A percentile compares a stretch with the other conserved stretches of the same genome.
Conservation (phyloP, 2,888 invertebrate species). For the Serripes groenlandicus region DNA sequence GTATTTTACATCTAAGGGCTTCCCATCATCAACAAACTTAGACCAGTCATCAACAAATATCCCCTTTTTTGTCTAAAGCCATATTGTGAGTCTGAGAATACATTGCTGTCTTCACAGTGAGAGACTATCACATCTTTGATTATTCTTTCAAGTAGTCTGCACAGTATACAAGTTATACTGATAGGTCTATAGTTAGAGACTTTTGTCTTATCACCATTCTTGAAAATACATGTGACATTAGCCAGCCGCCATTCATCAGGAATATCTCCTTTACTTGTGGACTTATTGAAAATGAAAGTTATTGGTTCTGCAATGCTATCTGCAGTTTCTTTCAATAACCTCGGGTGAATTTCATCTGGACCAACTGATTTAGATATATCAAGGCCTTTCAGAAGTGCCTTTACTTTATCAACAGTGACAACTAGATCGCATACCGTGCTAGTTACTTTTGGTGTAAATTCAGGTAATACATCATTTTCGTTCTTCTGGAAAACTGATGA, state of each 20-base stretch:
- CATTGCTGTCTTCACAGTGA: slow-evolving; percentile 1
- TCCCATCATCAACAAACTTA: no score
- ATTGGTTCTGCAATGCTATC: neutral
- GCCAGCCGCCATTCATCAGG: neutral
- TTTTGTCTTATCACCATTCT: neutral
- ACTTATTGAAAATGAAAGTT: neutral
- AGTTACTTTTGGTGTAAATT: neutral
- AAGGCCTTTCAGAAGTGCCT: neutral
- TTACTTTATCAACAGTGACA: neutral
- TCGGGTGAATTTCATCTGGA: neutral
- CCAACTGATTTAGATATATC: neutral
- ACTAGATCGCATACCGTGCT: neutral
- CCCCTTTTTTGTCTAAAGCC: no score
- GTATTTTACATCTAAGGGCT: no score
- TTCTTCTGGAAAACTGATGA: neutral
- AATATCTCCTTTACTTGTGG: neutral
- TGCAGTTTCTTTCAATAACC: neutral
- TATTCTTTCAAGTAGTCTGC: neutral
- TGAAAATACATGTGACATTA: neutral
- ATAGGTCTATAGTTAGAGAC: neutral
- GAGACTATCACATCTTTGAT: neutral
- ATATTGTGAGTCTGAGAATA: no score
- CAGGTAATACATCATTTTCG: neutral
- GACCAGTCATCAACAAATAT: no score
- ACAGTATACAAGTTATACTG: neutral